A percentile compares a stretch with the other conserved stretches of the same genome.
These are phyloP conservation scores for Drosophila virilis DNA, from an alignment of 1,140 invertebrate genomes.

Conservation along the genomic window DNA sequence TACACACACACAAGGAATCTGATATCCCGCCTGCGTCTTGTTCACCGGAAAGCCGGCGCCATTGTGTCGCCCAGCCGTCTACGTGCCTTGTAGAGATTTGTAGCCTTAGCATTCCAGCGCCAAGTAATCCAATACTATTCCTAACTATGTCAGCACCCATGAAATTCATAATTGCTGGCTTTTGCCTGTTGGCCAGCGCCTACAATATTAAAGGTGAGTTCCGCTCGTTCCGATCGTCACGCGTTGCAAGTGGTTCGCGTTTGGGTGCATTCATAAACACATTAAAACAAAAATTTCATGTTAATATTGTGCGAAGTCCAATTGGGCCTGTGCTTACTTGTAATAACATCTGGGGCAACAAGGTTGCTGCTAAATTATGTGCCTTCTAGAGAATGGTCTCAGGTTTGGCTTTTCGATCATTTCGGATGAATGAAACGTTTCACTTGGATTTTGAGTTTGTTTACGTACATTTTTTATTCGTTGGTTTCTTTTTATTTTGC, in stretches of 20 bases:
- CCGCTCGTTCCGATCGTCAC: conserved; percentile 24
- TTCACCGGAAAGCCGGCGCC: conserved; percentile 51
- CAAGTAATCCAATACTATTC: conserved; percentile 4
- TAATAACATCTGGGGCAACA: conserved; percentile 65
- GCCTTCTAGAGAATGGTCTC: neutral
- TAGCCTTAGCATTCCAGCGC: conserved; percentile 46
- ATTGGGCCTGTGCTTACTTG: conserved; percentile 42
- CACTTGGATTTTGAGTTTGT: conserved; percentile 36
- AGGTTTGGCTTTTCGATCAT: conserved; percentile 28
- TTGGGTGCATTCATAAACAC: conserved; percentile 47
- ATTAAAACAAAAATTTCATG: conserved; percentile 6
- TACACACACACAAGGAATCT: conserved; percentile 25
- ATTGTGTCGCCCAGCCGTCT: conserved; percentile 61
- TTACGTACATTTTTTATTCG: conserved; percentile 30
- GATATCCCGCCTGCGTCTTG: conserved; percentile 11
- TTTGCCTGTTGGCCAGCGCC: conserved; percentile 64
- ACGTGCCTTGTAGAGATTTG: conserved; percentile 20
- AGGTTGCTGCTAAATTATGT: conserved; percentile 43
- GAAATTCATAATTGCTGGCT: conserved; percentile 61
- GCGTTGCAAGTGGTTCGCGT: conserved; percentile 20
- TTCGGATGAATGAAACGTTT: conserved; percentile 62
- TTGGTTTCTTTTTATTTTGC: conserved; percentile 38
- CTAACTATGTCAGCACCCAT: conserved; percentile 56
- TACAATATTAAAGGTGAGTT: conserved; percentile 71
- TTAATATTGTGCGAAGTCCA: conserved; percentile 14